Evolutionary conservation across 1,140 invertebrate genomes (phyloP), one percentile per base, ranked within the genome.

Genomic region (Sycophila sp.): DNA sequence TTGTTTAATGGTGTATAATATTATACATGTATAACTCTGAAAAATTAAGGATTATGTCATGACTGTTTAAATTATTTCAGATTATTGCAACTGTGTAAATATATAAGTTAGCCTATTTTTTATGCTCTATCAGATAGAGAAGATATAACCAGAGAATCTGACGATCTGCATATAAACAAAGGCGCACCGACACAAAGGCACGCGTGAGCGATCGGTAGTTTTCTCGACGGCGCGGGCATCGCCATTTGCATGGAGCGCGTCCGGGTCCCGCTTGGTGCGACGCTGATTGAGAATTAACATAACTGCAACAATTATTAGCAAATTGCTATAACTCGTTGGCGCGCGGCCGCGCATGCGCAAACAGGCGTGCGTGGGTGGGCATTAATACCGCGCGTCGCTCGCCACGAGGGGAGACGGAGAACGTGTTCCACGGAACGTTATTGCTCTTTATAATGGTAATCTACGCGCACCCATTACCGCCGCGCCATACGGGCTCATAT

Each of bases 271-370:
- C 30, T 15, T 42, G 62, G 62, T 64, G 71, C 73, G 72, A 66
- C 63, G 75, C 76, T 83, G 79, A 81, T 84, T 83, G 80, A 74
- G 76, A 83, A 82, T 83, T 84, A 82, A 83, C 82, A 83, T 83
- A 82, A 83, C 80, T 81, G 77, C 78, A 77, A 83, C 80, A 83
- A 83, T 84, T 81, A 83, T 83, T 78, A 77, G 78, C 77, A 82
- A 82, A 83, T 83, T 82, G 78, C 70, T 79, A 79, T 81, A 81
- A 82, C 76, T 80, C 76, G 76, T 77, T 80, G 77, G 77, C 71
- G 64, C 53, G 58, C 67, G 47, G 58, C 40, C 55, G 36, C 59
- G 19, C 58, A 65, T 30, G 47, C 34, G 51, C 34, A 42, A n/a
- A n/a, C 26, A 47, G 28, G 47, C 40, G 26, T 22, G 58, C 7